Base-by-base conservation (phyloP, 1,140 invertebrate species). In the Marisa cornuarietis region DNA sequence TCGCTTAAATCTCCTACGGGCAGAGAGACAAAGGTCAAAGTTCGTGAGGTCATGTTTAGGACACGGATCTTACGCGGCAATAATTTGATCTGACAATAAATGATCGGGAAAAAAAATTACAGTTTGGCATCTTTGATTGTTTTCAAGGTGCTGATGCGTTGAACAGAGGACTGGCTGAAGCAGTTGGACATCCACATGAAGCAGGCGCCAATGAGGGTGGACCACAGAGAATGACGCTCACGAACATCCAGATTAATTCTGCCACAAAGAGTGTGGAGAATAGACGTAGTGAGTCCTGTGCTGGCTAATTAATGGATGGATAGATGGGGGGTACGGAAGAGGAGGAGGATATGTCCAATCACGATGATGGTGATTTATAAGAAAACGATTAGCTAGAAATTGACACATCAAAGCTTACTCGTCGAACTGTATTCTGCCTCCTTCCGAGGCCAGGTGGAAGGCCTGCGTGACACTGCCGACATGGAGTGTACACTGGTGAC, bases 141-240 rank as follows among this genome's bases (percentile, higher is more conserved):
- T 63, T 74, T 79, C 71, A 85, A 76, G 24, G 84, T 77, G 13
- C 71, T 78, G 11, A 83, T 82, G 52, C 84, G 58, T 72, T 85
- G 84, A 52, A 83, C 80, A 24, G 81, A 76, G 20, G 84, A 81
- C 66, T 85, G 84, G 62, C 78, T 85, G 79, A 83, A 85, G 52
- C 79, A 79, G 66, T 81, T 85, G n/a, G 81, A 78, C 31, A 83
- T 54, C 84, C 84, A 85, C 62, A 76, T 82, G 73, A 84, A 76
- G 63, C 73, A 71, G 13, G 52, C 77, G 26, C 78, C 84, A 13
- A 82, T 65, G 11, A 81, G 1, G 20, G 78, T 26, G 6, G 68
- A 76, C 84, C 80, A 82, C 18, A 81, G 11, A 20, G 81, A 81
- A 22, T 82, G 82, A 26, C 82, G 79, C 52, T 81, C 79, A 8